Conservation (phyloP, 1,140 invertebrate species). For the Drosophila leontia region DNA sequence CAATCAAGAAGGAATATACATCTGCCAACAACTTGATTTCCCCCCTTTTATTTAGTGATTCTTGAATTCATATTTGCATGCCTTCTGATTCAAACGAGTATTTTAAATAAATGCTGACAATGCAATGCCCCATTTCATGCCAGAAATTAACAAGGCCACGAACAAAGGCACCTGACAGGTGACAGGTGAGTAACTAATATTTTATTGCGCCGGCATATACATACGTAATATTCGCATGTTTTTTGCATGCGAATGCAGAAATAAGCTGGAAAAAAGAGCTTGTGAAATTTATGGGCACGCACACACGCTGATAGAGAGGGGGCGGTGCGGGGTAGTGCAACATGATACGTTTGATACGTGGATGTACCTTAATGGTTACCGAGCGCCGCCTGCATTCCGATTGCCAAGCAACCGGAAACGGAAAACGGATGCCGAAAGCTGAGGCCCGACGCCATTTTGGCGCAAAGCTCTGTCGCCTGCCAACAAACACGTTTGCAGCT, state of each 20-base stretch:
- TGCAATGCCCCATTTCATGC: conserved; percentile 2
- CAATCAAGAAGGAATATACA: neutral
- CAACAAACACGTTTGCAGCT: conserved; percentile 72
- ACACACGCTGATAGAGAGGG: conserved; percentile 20
- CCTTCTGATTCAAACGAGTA: neutral
- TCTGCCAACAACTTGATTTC: neutral
- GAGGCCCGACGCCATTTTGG: conserved; percentile 54
- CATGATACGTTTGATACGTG: conserved; percentile 16
- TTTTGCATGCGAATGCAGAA: conserved; percentile 13
- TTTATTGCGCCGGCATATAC: conserved; percentile 8
- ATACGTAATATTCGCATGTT: conserved; percentile 23
- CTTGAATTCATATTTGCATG: neutral
- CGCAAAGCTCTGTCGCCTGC: conserved; percentile 54
- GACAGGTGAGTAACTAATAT: conserved; percentile 23
- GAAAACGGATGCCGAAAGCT: conserved; percentile 31
- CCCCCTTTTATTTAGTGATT: neutral
- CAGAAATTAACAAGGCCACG: conserved; percentile 6
- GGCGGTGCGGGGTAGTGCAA: conserved; percentile 8
- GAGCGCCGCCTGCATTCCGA: conserved; percentile 51
- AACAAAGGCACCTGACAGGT: neutral
- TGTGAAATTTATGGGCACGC: conserved; percentile 53
- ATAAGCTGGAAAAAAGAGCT: conserved; percentile 19
- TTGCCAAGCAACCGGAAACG: conserved; percentile 43
- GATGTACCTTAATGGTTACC: conserved; percentile 35
- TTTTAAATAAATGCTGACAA: neutral